Base-by-base conservation (phyloP, 2,797 vertebrate genomes). In the Artibeus lituratus region DNA sequence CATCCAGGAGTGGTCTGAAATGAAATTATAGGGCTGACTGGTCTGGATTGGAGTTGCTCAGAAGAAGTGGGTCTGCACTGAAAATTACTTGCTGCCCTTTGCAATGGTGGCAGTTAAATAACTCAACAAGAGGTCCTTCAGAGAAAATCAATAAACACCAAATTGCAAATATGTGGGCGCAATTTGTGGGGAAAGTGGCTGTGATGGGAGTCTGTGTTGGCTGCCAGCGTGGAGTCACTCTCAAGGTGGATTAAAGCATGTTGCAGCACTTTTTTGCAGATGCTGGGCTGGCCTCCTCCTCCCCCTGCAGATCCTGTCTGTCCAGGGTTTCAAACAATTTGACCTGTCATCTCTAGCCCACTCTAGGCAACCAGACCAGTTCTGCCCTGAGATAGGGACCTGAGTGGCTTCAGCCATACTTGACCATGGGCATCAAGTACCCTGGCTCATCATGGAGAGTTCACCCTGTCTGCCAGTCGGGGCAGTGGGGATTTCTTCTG, bases 71-170 rank as follows among this genome's bases (percentile, higher is more conserved):
- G 86, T 96, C 97, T 90, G 86, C 67, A 37, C 96, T 97, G 97
- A 98, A 96, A 98, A 98, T 97, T 97, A 96, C 86, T 98, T 94
- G 76, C 95, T 97, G 97, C 96, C 96, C 98, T 98, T 97, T 97
- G 95, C 12, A 8, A 95, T 59, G 95, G 96, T 96, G 97, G 97
- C 97, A 98, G 97, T 97, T 94, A 97, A 97, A 98, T 98, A 97
- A 96, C 96, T 97, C 96, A 97, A 97, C 83, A 62, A 94, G 94
- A 96, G 93, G 89, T 93, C 86, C 89, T 95, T 97, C 7, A 0
- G 94, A 97, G 95, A 96, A 98, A 97, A 97, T 96, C 94, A 96
- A 94, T 97, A 97, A 85, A 82, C 83, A 96, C 92, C 76, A 93
- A 91, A 93, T 95, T 97, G 97, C 95, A 93, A 96, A 97, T 96